Conservation (phyloP, 2,113 vertebrate genomes). For the Pica pica region DNA sequence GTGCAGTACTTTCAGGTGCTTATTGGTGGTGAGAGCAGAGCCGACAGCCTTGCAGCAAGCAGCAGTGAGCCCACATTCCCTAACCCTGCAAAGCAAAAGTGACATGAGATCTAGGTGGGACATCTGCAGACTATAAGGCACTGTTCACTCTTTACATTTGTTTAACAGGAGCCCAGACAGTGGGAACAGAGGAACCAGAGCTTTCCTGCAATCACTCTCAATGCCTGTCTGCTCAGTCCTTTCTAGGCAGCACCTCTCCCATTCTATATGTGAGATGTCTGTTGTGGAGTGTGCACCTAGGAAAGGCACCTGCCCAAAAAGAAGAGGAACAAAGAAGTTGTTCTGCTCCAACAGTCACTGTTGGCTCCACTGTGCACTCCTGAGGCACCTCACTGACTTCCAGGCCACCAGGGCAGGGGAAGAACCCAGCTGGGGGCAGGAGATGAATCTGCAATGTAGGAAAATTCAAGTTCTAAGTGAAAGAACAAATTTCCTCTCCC, state of each 20-base stretch:
- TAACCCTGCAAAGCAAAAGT: constrained; percentile 51
- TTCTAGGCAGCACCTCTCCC: background rate
- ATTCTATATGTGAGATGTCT: background rate
- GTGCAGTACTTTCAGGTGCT: constrained; percentile 61
- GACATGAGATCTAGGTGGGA: background rate
- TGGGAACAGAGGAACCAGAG: background rate
- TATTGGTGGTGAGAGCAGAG: constrained; percentile 35
- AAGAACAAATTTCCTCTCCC: background rate
- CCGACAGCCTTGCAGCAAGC: constrained; percentile 62
- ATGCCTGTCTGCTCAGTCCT: accelerated
- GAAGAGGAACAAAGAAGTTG: background rate
- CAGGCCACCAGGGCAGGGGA: background rate
- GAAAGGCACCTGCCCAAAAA: background rate
- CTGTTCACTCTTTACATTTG: background rate
- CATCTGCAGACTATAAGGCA: background rate
- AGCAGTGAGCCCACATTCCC: constrained; percentile 56
- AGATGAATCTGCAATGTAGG: background rate
- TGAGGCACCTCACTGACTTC: background rate
- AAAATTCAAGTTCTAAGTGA: background rate
- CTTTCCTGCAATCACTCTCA: background rate
- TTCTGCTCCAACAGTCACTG: background rate
- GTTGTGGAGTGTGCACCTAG: accelerated
- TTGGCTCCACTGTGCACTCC: background rate
- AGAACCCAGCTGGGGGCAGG: background rate
- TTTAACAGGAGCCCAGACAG: background rate